Evolutionary conservation across 2,888 invertebrate genomes (phyloP).

Genomic region (Melieria picta): DNA sequence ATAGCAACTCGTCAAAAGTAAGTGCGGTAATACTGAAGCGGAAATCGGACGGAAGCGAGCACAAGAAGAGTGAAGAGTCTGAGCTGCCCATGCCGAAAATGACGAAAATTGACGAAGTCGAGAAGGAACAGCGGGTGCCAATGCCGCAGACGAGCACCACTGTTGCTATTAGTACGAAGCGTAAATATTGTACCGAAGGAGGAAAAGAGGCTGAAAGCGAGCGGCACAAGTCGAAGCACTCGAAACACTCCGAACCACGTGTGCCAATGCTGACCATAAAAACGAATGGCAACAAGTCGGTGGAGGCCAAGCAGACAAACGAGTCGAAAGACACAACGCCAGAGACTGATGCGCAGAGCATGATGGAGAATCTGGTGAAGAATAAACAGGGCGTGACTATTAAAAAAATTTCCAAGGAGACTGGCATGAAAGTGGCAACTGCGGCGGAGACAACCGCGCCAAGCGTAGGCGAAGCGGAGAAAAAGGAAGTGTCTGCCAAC

Average conservation of each 20-base stretch:
- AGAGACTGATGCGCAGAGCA: slow-evolving; percentile 41
- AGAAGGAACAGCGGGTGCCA: slow-evolving; percentile 28
- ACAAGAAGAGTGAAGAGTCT: slow-evolving; percentile 32
- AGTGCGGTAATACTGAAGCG: slow-evolving; percentile 63
- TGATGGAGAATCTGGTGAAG: slow-evolving; percentile 53
- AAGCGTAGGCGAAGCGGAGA: background rate
- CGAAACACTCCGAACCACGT: slow-evolving; percentile 37
- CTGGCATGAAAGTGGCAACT: background rate
- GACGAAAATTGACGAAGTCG: slow-evolving; percentile 43
- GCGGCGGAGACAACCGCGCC: background rate
- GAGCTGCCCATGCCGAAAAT: slow-evolving; percentile 47
- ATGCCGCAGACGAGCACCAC: slow-evolving; percentile 40
- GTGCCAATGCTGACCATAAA: slow-evolving; percentile 40
- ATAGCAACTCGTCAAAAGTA: slow-evolving; percentile 52
- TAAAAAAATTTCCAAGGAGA: slow-evolving; percentile 51
- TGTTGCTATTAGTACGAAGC: slow-evolving; percentile 39
- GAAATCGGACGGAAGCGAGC: slow-evolving; percentile 50
- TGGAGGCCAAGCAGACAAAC: background rate
- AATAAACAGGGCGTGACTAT: slow-evolving; percentile 59
- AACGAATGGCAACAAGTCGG: slow-evolving; percentile 20
- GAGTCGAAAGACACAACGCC: background rate
- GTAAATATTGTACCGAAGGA: slow-evolving; percentile 40
- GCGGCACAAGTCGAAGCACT: slow-evolving; percentile 44
- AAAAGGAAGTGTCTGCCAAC: background rate
- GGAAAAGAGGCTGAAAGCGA: slow-evolving; percentile 29